phyloP scores from a whole-genome alignment of 2,113 vertebrate species.

The Cynoglossus semilaevis region DNA sequence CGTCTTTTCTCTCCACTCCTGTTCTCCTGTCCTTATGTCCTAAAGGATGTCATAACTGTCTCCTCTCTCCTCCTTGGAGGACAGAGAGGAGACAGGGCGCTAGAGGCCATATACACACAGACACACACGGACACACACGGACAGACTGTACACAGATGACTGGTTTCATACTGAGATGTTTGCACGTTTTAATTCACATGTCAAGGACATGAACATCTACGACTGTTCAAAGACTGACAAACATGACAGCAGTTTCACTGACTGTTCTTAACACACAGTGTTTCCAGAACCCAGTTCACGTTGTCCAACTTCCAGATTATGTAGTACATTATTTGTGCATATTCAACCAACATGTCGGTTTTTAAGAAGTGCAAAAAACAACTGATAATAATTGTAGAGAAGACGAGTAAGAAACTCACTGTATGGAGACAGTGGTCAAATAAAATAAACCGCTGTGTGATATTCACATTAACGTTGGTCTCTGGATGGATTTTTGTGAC shows the following conservation, averaged over 20 bases:
- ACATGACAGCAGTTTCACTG: neutral
- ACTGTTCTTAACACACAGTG: neutral
- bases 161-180: neutral
- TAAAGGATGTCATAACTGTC: too few species aligned
- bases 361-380: too few species aligned
- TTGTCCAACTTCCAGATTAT: too few species aligned
- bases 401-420: too few species aligned
- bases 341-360: too few species aligned
- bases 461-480: too few species aligned
- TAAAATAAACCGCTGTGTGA: too few species aligned
- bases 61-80: slow-evolving; percentile 45
- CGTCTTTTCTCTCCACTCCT: slow-evolving; percentile 8
- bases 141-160: neutral
- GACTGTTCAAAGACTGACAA: neutral
- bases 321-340: too few species aligned
- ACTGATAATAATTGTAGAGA: too few species aligned
- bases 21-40: neutral
- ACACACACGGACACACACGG: neutral
- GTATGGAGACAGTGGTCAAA: too few species aligned
- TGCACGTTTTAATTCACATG: slow-evolving; percentile 6
- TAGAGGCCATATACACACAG: slow-evolving; percentile 30
- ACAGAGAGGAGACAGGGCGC: slow-evolving; percentile 45
- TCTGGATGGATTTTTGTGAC: too few species aligned
- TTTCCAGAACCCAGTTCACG: neutral
- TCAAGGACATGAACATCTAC: slow-evolving; percentile 14